phyloP scores from a whole-genome alignment of 1,140 invertebrate species.

The Augochlora pura region DNA sequence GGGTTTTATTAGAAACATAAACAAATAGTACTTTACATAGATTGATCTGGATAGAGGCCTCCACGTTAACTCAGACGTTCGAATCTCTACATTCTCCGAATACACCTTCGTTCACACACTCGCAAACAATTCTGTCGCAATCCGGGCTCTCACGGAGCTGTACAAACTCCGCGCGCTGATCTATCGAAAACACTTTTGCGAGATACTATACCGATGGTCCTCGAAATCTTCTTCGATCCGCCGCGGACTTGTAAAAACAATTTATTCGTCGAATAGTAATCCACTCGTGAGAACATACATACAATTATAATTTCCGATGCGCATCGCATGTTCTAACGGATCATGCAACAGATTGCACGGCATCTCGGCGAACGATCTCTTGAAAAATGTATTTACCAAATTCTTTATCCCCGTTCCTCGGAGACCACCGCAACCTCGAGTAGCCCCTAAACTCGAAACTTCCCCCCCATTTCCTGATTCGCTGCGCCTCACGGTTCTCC shows the following conservation, averaged over 20 bases:
- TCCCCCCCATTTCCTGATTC: constrained; percentile 18
- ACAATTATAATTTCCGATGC: too few species aligned
- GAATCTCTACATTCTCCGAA: neutral
- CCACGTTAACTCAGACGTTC: neutral
- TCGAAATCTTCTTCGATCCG: neutral
- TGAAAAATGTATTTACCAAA: neutral
- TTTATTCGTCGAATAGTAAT: neutral
- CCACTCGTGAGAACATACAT: too few species aligned
- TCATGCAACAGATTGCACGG: too few species aligned
- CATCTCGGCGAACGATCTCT: too few species aligned
- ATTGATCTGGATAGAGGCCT: neutral
- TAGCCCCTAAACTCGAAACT: constrained; percentile 6
- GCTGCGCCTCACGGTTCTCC: neutral
- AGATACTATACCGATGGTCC: neutral
- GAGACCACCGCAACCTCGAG: neutral
- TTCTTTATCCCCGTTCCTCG: neutral
- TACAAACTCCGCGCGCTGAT: neutral
- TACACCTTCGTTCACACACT: neutral
- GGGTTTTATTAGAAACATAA: constrained; percentile 66
- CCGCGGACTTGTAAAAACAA: too few species aligned
- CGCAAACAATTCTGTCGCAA: neutral
- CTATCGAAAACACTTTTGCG: constrained; percentile 1
- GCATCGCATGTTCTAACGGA: too few species aligned
- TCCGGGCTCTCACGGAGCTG: neutral
- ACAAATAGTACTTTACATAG: constrained; percentile 56